A percentile compares a stretch with the other conserved stretches of the same genome.
Evolutionary conservation across 2,113 vertebrate genomes (phyloP).

Genomic region (Chinchilla lanigera): DNA sequence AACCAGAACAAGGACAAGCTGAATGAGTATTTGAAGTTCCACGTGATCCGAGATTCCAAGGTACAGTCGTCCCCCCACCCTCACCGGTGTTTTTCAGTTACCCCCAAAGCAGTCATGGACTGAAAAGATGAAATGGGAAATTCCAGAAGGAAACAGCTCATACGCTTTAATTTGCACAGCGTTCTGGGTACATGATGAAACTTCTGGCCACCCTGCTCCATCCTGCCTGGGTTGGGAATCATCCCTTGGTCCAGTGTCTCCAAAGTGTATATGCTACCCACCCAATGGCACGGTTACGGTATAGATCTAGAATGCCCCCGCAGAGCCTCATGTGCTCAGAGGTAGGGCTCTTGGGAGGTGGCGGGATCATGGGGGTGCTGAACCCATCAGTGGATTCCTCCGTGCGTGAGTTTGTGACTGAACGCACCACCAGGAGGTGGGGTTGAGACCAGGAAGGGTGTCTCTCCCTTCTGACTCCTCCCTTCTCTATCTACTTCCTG

Average conservation of each 20-base stretch:
- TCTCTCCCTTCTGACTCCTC: neutral
- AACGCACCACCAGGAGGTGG: neutral
- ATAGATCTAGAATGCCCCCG: neutral
- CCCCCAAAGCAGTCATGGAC: neutral
- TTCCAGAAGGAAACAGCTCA: neutral
- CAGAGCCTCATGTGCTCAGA: neutral
- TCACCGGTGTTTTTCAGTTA: neutral
- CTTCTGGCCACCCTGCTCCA: neutral
- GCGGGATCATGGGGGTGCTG: neutral
- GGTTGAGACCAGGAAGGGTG: neutral
- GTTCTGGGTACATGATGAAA: neutral
- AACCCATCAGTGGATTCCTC: neutral
- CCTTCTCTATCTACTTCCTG: neutral
- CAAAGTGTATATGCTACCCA: neutral
- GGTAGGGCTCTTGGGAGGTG: neutral
- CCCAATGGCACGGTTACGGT: neutral
- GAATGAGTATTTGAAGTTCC: slow-evolving; percentile 92
- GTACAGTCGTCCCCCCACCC: slow-evolving; percentile 76
- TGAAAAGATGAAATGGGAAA: neutral
- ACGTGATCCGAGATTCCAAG: slow-evolving; percentile 89
- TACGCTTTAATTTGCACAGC: neutral
- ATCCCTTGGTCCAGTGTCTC: neutral
- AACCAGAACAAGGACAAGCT: slow-evolving; percentile 88
- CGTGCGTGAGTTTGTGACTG: neutral
- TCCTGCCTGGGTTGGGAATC: neutral